These are phyloP conservation scores for Gymnogyps californianus DNA, from an alignment of 2,113 vertebrate genomes.

Conservation along the genomic window DNA sequence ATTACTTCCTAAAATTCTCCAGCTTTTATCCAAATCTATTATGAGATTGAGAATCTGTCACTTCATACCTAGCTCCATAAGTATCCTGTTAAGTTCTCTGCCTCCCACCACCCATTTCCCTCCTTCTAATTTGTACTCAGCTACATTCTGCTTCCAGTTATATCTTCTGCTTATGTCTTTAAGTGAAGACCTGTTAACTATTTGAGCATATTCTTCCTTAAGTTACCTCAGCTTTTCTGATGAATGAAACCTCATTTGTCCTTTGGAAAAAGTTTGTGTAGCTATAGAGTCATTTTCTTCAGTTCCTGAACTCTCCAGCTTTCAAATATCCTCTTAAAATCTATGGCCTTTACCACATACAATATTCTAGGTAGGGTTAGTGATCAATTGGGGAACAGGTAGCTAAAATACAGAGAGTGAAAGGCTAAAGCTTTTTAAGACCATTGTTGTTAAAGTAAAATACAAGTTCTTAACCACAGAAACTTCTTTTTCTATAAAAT, in stretches of 20 bases:
- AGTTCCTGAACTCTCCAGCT: not conserved
- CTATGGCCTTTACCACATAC: not conserved
- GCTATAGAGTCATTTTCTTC: not conserved
- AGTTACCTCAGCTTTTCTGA: not conserved
- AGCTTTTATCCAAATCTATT: not conserved
- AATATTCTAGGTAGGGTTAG: not conserved
- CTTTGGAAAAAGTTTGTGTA: not conserved
- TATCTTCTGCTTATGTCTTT: not conserved
- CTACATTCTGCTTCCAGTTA: not conserved
- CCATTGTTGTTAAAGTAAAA: not conserved
- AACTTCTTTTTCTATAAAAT: not conserved
- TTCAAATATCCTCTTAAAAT: not conserved
- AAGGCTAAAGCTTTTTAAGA: not conserved
- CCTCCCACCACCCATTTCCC: not conserved
- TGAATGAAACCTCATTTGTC: not conserved
- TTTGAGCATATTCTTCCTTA: not conserved
- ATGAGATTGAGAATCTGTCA: not conserved
- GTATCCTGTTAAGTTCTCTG: not conserved
- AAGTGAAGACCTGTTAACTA: not conserved
- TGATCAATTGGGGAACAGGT: not conserved
- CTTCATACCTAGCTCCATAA: not conserved
- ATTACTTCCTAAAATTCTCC: not conserved
- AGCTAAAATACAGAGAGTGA: not conserved
- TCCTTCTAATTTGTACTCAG: not conserved
- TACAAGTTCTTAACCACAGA: not conserved